Percentiles rank a stretch among this genome's conserved stretches.
phyloP scores from a whole-genome alignment of 2,888 invertebrate genomes.

The Leptopilina syphax region DNA sequence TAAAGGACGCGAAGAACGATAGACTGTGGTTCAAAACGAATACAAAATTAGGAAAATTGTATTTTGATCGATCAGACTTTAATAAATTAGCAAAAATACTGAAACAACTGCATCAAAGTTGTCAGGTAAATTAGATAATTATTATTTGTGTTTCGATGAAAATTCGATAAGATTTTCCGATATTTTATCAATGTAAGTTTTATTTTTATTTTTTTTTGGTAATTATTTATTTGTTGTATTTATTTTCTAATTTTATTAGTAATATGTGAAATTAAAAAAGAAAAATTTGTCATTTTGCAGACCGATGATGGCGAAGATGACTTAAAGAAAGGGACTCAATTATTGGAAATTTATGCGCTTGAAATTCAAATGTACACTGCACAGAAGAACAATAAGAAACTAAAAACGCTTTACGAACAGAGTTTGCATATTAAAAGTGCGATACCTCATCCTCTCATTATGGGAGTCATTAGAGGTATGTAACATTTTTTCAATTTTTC shows the following conservation, averaged over 20 bases:
- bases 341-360: constrained; percentile 98
- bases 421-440: constrained; percentile 99
- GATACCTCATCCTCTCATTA: constrained; percentile 99
- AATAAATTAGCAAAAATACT: constrained; percentile 96
- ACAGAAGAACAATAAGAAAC: constrained; percentile 99
- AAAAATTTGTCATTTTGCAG: constrained; percentile 74
- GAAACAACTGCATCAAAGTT: constrained; percentile 97
- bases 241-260: no score
- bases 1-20: constrained; percentile 99
- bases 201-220: no score
- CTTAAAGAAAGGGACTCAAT: constrained; percentile 97
- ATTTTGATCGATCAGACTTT: constrained; percentile 97
- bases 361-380: constrained; percentile 99
- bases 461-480: constrained; percentile 98
- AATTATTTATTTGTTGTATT: no score
- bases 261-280: not conserved
- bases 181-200: no score
- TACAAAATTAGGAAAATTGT: constrained; percentile 98
- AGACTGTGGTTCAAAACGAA: constrained; percentile 99
- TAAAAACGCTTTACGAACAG: constrained; percentile 97
- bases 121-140: constrained; percentile 83
- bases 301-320: constrained; percentile 99
- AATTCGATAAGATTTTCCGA: no score
- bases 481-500: constrained; percentile 24
- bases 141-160: constrained; percentile 1